Percentiles rank a stretch among this genome's conserved stretches.
Evolutionary conservation across 1,140 invertebrate genomes (phyloP).

Genomic region (Ladona fulva): DNA sequence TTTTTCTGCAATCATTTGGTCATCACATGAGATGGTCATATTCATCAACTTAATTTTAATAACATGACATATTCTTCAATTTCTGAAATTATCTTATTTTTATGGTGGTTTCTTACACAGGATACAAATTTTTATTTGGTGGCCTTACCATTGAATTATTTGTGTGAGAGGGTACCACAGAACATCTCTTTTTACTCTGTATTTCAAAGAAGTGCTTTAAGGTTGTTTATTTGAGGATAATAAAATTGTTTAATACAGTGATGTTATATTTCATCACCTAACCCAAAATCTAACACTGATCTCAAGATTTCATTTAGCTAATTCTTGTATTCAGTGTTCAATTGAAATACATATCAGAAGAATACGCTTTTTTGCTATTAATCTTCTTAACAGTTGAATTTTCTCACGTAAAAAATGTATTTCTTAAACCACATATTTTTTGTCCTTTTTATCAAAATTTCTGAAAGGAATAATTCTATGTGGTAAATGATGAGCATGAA

Average conservation of each 20-base stretch:
- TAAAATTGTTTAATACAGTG: not conserved
- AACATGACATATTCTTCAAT: not conserved
- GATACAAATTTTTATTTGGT: not conserved
- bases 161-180: not conserved
- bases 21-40: not conserved
- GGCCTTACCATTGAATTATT: not conserved
- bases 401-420: not conserved
- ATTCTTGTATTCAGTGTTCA: not conserved
- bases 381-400: not conserved
- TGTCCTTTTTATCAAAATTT: not conserved
- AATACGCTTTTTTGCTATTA: not conserved
- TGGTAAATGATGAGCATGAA: too few relatives aligned
- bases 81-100: not conserved
- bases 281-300: not conserved
- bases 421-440: not conserved
- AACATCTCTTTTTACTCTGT: not conserved
- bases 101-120: not conserved
- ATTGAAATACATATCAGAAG: not conserved
- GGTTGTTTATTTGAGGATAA: not conserved
- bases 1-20: not conserved
- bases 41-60: not conserved
- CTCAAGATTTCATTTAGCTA: not conserved
- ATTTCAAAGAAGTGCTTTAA: not conserved
- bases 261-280: slow-evolving; percentile 3
- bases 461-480: too few relatives aligned